Percentiles rank a stretch among this genome's conserved stretches.
Evolutionary conservation across 1,140 invertebrate genomes (phyloP).

Genomic region (Eriocheir sinensis): DNA sequence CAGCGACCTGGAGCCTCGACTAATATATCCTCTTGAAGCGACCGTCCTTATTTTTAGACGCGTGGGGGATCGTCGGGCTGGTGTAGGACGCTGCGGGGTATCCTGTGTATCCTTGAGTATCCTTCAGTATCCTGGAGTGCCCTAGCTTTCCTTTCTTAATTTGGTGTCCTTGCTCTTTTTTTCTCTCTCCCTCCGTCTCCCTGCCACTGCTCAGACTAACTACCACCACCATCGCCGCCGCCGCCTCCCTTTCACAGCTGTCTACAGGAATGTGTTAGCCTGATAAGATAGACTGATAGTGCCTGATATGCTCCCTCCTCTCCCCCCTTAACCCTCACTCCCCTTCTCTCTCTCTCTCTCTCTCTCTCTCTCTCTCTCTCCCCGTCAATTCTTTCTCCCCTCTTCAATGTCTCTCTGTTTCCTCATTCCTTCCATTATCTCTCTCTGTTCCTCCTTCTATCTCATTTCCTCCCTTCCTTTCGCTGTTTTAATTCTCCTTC

Average conservation of each 20-base stretch:
- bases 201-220: background rate
- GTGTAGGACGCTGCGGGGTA: no score
- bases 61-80: no score
- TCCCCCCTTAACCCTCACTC: background rate
- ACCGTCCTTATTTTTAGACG: no score
- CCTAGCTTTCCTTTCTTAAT: no score
- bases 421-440: background rate
- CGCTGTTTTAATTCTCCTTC: background rate
- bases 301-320: background rate
- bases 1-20: no score
- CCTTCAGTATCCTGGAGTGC: no score
- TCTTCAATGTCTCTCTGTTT: background rate
- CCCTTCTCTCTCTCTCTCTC: background rate
- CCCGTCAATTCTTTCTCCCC: background rate
- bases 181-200: background rate
- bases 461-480: background rate
- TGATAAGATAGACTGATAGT: no score
- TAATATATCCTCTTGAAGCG: no score
- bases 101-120: no score
- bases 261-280: no score
- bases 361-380: background rate
- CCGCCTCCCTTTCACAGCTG: background rate
- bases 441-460: background rate
- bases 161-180: background rate
- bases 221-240: background rate